Conservation (phyloP, 2,888 invertebrate genomes). For the Allolobophora icterica region DNA sequence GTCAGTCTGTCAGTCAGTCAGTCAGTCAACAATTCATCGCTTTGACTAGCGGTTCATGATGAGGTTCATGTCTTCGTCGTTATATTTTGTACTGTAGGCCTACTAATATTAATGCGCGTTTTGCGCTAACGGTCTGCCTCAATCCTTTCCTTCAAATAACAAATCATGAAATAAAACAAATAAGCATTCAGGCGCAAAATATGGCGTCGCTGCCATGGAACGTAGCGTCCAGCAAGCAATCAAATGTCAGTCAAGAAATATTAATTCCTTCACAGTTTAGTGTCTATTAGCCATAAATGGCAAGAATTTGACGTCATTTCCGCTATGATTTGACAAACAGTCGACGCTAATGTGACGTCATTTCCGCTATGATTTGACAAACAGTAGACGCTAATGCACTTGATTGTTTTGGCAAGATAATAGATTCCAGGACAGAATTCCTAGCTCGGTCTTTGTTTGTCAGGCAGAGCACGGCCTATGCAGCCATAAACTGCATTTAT, state of each 20-base stretch:
- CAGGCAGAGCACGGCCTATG: background rate
- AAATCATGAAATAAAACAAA: too few species aligned
- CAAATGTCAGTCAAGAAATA: background rate
- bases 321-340: background rate
- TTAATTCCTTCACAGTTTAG: background rate
- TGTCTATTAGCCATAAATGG: background rate
- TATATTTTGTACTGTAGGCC: too few species aligned
- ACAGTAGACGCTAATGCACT: background rate
- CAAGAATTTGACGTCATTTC: background rate
- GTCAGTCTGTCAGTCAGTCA: background rate
- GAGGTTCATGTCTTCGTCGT: too few species aligned
- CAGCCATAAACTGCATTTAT: background rate
- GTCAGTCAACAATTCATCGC: background rate
- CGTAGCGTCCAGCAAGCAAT: background rate
- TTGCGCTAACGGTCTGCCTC: too few species aligned
- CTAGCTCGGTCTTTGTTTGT: background rate
- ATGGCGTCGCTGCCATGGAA: background rate
- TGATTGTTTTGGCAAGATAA: background rate
- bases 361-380: too few species aligned
- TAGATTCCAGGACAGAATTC: background rate
- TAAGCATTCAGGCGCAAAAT: background rate
- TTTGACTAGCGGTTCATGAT: background rate
- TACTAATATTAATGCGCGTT: background rate
- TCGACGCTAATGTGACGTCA: background rate
- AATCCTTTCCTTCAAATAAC: too few species aligned